Conservation (phyloP, 53 echinoderm and acorn worm species). For the Henricia sp. region DNA sequence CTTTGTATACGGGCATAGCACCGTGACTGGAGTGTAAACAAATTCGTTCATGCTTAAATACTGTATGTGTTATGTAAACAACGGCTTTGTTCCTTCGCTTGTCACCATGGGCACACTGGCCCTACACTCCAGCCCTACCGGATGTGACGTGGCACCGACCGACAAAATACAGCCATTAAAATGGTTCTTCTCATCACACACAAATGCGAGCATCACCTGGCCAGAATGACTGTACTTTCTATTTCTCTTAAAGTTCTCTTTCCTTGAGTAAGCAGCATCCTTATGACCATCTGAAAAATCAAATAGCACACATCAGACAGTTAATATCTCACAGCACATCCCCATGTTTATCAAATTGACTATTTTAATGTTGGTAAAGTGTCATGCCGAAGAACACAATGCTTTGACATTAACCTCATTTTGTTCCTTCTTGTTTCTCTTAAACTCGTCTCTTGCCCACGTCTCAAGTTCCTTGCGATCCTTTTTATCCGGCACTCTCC, state of each 20-base stretch:
- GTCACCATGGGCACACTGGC: too few relatives aligned
- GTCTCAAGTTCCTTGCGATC: constrained; percentile 74
- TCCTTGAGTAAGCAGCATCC: constrained; percentile 87
- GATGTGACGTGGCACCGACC: too few relatives aligned
- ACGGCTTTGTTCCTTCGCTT: too few relatives aligned
- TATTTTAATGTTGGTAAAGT: too few relatives aligned
- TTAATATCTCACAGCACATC: too few relatives aligned
- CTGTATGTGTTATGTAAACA: too few relatives aligned
- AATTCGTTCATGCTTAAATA: too few relatives aligned
- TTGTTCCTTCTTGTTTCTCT: constrained; percentile 74
- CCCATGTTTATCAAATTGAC: neutral
- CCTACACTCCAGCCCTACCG: too few relatives aligned
- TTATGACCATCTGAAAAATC: constrained; percentile 75
- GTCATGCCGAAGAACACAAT: neutral
- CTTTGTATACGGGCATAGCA: too few relatives aligned
- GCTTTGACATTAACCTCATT: constrained; percentile 75
- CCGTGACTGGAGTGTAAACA: too few relatives aligned
- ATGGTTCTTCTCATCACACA: too few relatives aligned
- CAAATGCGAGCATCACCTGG: constrained; percentile 83
- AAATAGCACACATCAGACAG: neutral
- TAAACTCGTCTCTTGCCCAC: constrained; percentile 93
- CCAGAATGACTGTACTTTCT: constrained; percentile 75
- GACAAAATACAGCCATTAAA: too few relatives aligned
- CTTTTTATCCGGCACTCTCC: constrained; percentile 69
- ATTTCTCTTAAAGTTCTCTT: constrained; percentile 81